Evolutionary conservation across 2,113 vertebrate species (phyloP), one percentile per base, ranked within the genome.

Genomic region (Dissostichus mawsoni): DNA sequence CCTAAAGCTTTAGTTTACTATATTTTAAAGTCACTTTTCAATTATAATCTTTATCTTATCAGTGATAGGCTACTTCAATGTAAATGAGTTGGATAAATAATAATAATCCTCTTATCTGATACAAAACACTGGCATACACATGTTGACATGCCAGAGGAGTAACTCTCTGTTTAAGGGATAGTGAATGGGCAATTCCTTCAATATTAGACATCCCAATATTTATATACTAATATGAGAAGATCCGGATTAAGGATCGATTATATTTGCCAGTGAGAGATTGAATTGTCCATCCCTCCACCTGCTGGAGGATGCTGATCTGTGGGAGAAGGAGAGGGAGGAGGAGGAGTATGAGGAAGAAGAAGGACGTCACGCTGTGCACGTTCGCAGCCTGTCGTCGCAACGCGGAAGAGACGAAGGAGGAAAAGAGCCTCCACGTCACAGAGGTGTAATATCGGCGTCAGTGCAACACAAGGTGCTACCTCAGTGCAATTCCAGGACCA

Each of bases 361-460:
- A 10, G 4, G 33, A 86, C 89, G 83, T 89, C 79, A 89, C 81
- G 59, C 61, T 58, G 83, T 52, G 56, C 75, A 86, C 84, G 69
- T 76, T 62, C 48, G 64, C 71, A 65, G 69, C 73, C 87, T 59
- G 85, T 25, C 82, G 74, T 61, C 0, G 76, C 80, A 92, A 93
- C 86, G 84, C 94, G 93, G 93, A 94, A 95, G 94, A 73, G 87
- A 77, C 77, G 81, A 57, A 68, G 71, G 75, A 78, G 75, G 77
- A 78, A 87, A 78, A 57, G 82, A 80, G 69, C 1, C 80, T 94
- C 93, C 93, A 94, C 95, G 94, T 95, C 95, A 95, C 90, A 74
- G 89, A 93, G 90, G 94, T 93, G 93, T 88, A 87, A 88, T 58
- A 75, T 63, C 25, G 77, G 78, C 88, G 88, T 91, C 88, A 87